Percentiles rank a stretch among this genome's conserved stretches.
phyloP scores from a whole-genome alignment of 1,140 invertebrate species.

The Sycobia sp. region DNA sequence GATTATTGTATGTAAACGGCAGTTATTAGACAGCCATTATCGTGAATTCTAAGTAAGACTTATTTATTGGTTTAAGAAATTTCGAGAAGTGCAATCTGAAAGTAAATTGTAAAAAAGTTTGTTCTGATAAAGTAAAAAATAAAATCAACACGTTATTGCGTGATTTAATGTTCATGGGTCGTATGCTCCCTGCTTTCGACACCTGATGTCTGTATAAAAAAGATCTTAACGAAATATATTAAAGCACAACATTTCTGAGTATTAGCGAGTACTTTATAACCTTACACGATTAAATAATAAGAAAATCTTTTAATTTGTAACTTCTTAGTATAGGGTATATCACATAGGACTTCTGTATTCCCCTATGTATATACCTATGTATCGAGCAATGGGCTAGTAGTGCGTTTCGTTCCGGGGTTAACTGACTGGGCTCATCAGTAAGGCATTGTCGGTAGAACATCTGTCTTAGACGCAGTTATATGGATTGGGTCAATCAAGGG shows the following conservation, averaged over 20 bases:
- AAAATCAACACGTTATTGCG: slow-evolving; percentile 18
- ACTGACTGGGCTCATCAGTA: too few species aligned
- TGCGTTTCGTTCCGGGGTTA: too few species aligned
- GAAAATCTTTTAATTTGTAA: too few species aligned
- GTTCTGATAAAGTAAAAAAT: slow-evolving; percentile 13
- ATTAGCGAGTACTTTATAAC: slow-evolving; percentile 16
- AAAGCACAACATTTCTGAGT: slow-evolving; percentile 33
- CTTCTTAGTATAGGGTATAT: too few species aligned
- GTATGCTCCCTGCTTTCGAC: slow-evolving; percentile 34
- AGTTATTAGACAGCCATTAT: slow-evolving; percentile 25
- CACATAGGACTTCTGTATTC: too few species aligned
- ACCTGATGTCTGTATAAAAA: slow-evolving; percentile 38
- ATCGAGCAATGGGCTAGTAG: too few species aligned
- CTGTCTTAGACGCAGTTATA: too few species aligned
- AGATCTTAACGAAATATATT: slow-evolving; percentile 37
- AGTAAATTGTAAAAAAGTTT: slow-evolving; percentile 35
- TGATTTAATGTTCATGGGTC: slow-evolving; percentile 35
- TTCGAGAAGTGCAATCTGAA: slow-evolving; percentile 38
- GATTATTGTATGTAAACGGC: slow-evolving; percentile 23
- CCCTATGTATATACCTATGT: too few species aligned
- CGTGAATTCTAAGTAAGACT: slow-evolving; percentile 17
- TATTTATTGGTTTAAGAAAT: slow-evolving; percentile 29
- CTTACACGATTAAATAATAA: background rate
- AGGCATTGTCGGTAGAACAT: too few species aligned
- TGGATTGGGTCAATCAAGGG: too few species aligned